Evolutionary conservation across 2,113 vertebrate species (phyloP), one percentile per base, ranked within the genome.

Genomic region (Gavialis gangeticus): DNA sequence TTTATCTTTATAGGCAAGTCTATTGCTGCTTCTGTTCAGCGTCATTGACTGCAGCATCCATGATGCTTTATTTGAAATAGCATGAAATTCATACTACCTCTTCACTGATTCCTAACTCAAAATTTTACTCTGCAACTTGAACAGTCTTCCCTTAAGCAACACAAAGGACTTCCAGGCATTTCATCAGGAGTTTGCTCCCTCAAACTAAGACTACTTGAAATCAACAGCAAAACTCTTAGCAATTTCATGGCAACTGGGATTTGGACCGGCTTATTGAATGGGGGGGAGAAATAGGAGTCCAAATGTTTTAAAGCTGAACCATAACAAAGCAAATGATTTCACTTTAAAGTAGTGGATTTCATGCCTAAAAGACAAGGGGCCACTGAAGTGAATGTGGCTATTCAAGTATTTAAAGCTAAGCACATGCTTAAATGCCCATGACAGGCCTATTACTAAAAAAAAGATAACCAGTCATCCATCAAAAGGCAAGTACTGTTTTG

Each of bases 1-100:
- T 89, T 59, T 85, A 27, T 93, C 90, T 89, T 89, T 82, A 79
- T 12, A 90, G 10, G 8, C 55, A 93, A 86, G 34, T 66, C 59
- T 95, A 91, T 94, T 76, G 57, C 13, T 67, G 19, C 24, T 89
- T 93, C 90, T 92, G 79, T 85, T 86, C 46, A 92, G 34, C 15
- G 89, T 86, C 75, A 84, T 89, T 94, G 90, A 90, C 69, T 92
- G 28, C 77, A 93, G 27, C 9, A 87, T 71, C 54, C 69, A 71
- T 25, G 60, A 92, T 75, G 3, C 11, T 84, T 46, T 88, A 63
- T 59, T 82, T 93, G 86, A 96, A 96, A 85, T n/a, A 89, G 60
- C 84, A 91, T 62, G 80, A 89, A 92, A 92, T 85, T 69, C 86
- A 73, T 10, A 77, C 27, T n/a, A 88, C n/a, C 21, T 91, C 63